These are phyloP conservation scores for Dendrocincla tyrannina DNA, from an alignment of 2,797 vertebrate genomes.

Conservation along the genomic window DNA sequence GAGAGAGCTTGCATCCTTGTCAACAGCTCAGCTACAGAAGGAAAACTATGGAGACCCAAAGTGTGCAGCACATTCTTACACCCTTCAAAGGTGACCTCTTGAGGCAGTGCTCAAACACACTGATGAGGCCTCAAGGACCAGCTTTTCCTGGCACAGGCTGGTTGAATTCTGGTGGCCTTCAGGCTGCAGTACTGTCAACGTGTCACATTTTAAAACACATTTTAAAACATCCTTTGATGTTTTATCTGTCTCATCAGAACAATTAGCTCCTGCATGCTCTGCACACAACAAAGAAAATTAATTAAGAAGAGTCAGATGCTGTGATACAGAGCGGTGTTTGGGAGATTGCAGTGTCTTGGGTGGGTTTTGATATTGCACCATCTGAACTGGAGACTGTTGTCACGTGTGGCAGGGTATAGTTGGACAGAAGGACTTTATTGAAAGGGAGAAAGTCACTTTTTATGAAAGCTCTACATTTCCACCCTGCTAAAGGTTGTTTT, in stretches of 20 bases:
- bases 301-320: constrained; percentile 59
- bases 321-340: neutral
- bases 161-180: neutral
- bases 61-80: neutral
- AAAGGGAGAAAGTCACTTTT: constrained; percentile 6
- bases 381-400: neutral
- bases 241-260: constrained; percentile 66
- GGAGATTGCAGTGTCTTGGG: neutral
- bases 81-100: neutral
- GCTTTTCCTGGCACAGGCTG: neutral
- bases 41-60: neutral
- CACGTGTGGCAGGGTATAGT: neutral
- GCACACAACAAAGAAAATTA: constrained; percentile 59
- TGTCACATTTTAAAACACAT: neutral
- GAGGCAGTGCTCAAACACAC: neutral
- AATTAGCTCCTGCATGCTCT: constrained; percentile 55
- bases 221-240: constrained; percentile 1
- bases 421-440: neutral
- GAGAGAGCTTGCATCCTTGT: neutral
- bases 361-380: neutral
- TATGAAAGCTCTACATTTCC: neutral
- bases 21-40: neutral
- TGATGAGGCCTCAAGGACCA: neutral
- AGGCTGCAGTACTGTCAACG: neutral
- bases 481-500: neutral